These are phyloP conservation scores for Oopsacas minuta DNA, from an alignment of 37 sponge, comb jelly and placozoan genomes.

Conservation along the genomic window DNA sequence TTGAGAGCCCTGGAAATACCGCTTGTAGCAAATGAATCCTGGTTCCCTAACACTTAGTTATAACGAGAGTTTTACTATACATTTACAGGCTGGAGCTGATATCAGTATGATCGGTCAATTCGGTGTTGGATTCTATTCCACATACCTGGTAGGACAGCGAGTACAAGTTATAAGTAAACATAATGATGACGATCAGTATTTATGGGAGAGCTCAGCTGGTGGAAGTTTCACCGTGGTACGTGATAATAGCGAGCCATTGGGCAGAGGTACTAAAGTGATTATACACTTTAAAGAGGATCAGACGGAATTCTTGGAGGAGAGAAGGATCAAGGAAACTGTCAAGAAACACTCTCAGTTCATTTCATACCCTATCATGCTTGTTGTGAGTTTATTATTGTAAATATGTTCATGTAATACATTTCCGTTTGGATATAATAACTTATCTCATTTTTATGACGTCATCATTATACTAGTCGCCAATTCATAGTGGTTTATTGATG, in stretches of 20 bases:
- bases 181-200: conserved; percentile 95
- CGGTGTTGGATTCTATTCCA: conserved; percentile 99
- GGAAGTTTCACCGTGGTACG: conserved; percentile 86
- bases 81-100: conserved; percentile 87
- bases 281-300: conserved; percentile 87
- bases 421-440: not conserved
- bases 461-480: not conserved
- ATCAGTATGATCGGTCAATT: conserved; percentile 99
- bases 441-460: not conserved
- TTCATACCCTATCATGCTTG: conserved; percentile 87
- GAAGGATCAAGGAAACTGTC: conserved; percentile 75
- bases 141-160: conserved; percentile 83
- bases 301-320: conserved; percentile 88
- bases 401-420: not conserved
- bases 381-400: conserved; percentile 26
- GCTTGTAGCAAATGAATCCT: too few species aligned
- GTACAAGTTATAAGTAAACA: conserved; percentile 81
- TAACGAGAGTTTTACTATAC: not conserved
- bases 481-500: not conserved
- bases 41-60: too few species aligned
- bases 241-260: conserved; percentile 58
- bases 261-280: conserved; percentile 78
- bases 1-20: too few species aligned
- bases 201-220: conserved; percentile 94
- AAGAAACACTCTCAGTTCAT: conserved; percentile 99